Base-by-base conservation (phyloP, 2,113 vertebrate species). In the Lophochroa leadbeateri region DNA sequence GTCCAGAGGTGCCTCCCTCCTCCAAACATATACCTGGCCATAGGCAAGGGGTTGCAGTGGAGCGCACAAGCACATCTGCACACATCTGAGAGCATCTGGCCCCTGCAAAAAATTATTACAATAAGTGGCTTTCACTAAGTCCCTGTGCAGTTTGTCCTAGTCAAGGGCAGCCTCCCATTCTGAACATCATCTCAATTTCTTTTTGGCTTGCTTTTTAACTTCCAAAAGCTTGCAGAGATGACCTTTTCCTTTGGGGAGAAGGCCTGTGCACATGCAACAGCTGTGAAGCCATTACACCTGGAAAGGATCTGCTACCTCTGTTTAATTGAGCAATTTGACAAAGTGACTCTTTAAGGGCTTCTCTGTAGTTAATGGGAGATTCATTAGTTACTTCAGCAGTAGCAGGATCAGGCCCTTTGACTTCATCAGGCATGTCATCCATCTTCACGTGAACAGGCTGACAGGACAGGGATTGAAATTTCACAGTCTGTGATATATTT, bases 401-500 rank as follows among this genome's bases (percentile, higher is more conserved):
- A 53, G n/a, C 49, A 85, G 94, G 43, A 96, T 90, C 78, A 55
- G 74, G 63, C 53, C 75, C 53, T 91, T 80, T 93, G 70, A 80
- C 70, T 82, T 91, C 75, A 67, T 77, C 70, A 69, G 70, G 25
- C 60, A 25, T 53, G 25, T 85, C 84, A 96, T 94, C 46, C 37
- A 47, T 93, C 93, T 93, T 88, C 58, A 82, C 85, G 47, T 67
- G 71, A 90, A 46, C 57, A 58, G n/a, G 13, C 21, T 95, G 94
- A 96, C 90, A 94, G 90, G 71, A 88, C 17, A 90, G 63, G 58
- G 84, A 96, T 93, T 94, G 87, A 88, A 97, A 96, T 97, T 97
- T 96, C 95, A 96, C 92, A 86, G 92, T 86, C 84, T 70, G 67
- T 90, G 84, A 85, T 94, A 96, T 92, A 96, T 96, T 96, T 96